Conservation (phyloP, 2,797 vertebrate genomes). For the Hapalemur alaotrensis region DNA sequence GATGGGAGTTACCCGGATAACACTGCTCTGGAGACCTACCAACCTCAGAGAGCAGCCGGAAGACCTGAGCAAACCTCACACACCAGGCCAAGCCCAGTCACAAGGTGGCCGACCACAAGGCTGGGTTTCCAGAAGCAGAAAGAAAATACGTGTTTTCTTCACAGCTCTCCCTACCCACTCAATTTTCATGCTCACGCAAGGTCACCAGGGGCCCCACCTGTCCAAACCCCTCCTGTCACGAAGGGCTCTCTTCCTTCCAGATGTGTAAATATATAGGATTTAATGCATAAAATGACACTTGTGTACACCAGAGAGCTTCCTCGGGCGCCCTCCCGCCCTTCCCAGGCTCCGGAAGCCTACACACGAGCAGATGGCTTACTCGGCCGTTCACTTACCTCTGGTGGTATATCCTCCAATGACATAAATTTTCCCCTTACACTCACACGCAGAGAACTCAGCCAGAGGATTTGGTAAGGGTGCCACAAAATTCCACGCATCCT, state of each 20-base stretch:
- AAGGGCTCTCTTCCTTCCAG: background rate
- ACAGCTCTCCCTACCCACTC: background rate
- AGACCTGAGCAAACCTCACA: background rate
- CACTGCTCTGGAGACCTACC: background rate
- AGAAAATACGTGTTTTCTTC: background rate
- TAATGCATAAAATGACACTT: background rate
- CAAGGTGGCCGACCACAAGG: background rate
- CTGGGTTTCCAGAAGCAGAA: background rate
- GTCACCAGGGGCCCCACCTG: background rate
- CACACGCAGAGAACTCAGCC: slow-evolving; percentile 96
- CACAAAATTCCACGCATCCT: slow-evolving; percentile 95
- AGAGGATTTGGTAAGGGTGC: slow-evolving; percentile 94
- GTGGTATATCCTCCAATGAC: slow-evolving; percentile 97
- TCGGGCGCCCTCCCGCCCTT: background rate
- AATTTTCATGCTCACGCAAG: background rate
- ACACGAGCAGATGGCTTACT: background rate
- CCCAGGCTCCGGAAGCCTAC: background rate
- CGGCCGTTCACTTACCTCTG: slow-evolving; percentile 85
- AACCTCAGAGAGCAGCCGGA: background rate
- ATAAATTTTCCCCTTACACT: slow-evolving; percentile 95
- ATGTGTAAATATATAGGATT: background rate
- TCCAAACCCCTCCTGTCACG: background rate
- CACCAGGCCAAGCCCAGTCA: background rate
- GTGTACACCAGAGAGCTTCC: rapidly evolving
- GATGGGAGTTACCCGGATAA: background rate